Conservation (phyloP, 2,888 invertebrate genomes). For the Pherbina coryleti region DNA sequence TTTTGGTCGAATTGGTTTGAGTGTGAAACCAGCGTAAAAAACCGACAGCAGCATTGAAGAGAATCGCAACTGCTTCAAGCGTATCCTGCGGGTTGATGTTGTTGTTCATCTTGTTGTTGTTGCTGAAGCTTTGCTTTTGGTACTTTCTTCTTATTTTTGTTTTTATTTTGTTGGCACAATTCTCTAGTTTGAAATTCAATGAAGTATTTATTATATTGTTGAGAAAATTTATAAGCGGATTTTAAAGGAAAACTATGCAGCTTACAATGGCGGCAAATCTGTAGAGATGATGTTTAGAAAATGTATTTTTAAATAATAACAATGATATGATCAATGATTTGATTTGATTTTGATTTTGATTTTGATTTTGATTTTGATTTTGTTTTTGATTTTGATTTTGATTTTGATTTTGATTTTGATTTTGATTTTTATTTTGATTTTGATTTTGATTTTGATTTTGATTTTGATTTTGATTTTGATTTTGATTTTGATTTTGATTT, state of each 20-base stretch:
- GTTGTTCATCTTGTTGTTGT: neutral
- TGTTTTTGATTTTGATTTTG: too few relatives aligned
- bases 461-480: too few relatives aligned
- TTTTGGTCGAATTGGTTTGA: slow-evolving; percentile 29
- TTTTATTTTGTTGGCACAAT: neutral
- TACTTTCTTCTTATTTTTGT: neutral
- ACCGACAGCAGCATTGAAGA: neutral
- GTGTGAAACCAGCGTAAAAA: slow-evolving; percentile 1
- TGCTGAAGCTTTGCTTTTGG: neutral
- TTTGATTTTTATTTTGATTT: too few relatives aligned
- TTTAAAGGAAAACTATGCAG: neutral
- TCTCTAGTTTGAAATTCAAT: slow-evolving; percentile 21
- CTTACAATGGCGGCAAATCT: too few relatives aligned
- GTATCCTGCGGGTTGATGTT: neutral
- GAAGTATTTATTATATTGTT: slow-evolving; percentile 32
- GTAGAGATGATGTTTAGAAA: too few relatives aligned
- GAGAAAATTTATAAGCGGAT: slow-evolving; percentile 23
- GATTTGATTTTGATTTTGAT: too few relatives aligned
- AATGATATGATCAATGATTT: too few relatives aligned
- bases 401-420: too few relatives aligned
- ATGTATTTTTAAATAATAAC: too few relatives aligned
- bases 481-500: too few relatives aligned
- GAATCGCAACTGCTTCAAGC: neutral
- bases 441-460: too few relatives aligned
- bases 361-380: too few relatives aligned